Conservation (phyloP, 2,113 vertebrate species). For the Podarcis muralis region DNA sequence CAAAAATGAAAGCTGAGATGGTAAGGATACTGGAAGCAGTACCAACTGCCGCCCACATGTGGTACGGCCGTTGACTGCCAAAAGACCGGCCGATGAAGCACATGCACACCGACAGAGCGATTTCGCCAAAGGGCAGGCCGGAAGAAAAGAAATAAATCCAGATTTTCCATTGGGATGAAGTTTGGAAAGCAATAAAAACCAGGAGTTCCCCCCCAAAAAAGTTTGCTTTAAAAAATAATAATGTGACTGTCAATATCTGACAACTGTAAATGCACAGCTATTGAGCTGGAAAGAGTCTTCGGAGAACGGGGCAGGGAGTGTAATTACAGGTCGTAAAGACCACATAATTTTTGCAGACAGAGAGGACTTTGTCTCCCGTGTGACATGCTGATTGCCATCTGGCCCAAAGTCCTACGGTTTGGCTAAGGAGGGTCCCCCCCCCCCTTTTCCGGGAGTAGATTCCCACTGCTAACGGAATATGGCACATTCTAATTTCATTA, state of each 20-base stretch:
- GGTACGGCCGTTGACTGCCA: background rate
- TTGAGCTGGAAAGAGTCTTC: constrained; percentile 23
- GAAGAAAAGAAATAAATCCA: background rate
- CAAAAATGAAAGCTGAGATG: background rate
- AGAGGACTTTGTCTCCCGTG: constrained; percentile 4
- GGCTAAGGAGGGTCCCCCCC: background rate
- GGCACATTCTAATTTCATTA: constrained; percentile 26
- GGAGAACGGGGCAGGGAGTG: background rate
- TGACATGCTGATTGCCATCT: constrained; percentile 42
- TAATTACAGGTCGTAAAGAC: constrained; percentile 40
- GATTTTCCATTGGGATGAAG: background rate
- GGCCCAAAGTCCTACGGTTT: background rate
- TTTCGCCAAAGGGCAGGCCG: background rate
- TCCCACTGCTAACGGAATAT: constrained; percentile 3
- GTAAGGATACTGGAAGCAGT: background rate
- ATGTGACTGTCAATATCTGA: background rate
- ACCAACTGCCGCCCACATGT: background rate
- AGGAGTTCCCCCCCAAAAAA: no score
- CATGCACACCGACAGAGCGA: background rate
- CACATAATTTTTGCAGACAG: constrained; percentile 34
- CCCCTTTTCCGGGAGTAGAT: no score
- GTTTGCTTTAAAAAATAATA: background rate
- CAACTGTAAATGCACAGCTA: constrained; percentile 7
- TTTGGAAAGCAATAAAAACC: no score
- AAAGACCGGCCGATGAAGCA: background rate